These are phyloP conservation scores for Melanotaenia parkinsoni DNA, from an alignment of 2,797 vertebrate genomes.

Conservation along the genomic window DNA sequence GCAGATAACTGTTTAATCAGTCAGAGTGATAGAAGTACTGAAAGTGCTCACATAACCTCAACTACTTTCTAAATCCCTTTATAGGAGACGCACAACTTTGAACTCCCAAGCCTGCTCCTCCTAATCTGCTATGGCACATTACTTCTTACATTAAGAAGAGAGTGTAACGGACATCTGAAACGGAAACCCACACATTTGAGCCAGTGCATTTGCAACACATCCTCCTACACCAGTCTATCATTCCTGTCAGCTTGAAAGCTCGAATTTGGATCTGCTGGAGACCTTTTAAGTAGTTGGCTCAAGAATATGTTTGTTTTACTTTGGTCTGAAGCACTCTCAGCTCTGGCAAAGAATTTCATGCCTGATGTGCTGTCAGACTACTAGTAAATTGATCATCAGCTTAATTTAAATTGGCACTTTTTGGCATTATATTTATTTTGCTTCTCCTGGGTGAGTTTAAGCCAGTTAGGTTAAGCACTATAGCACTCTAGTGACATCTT, in stretches of 20 bases:
- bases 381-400: constrained; percentile 63
- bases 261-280: constrained; percentile 43
- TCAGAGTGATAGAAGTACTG: constrained; percentile 48
- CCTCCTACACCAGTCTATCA: constrained; percentile 48
- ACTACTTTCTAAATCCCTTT: constrained; percentile 52
- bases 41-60: constrained; percentile 50
- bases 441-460: constrained; percentile 34
- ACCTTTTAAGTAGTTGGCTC: constrained; percentile 58
- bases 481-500: constrained; percentile 72
- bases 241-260: constrained; percentile 50
- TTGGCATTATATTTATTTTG: constrained; percentile 51
- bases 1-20: constrained; percentile 72
- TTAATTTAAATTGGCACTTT: constrained; percentile 67
- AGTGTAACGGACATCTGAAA: constrained; percentile 56
- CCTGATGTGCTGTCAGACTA: constrained; percentile 48
- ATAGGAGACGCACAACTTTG: constrained; percentile 61
- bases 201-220: constrained; percentile 32
- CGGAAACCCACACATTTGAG: constrained; percentile 38
- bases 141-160: constrained; percentile 63
- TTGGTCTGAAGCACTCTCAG: constrained; percentile 36
- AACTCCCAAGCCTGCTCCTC: constrained; percentile 47
- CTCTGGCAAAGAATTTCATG: constrained; percentile 53
- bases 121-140: constrained; percentile 61
- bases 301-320: constrained; percentile 60
- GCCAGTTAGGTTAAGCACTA: neutral